These are phyloP conservation scores for Notiomystis cincta DNA, from an alignment of 2,113 vertebrate genomes.

Conservation along the genomic window DNA sequence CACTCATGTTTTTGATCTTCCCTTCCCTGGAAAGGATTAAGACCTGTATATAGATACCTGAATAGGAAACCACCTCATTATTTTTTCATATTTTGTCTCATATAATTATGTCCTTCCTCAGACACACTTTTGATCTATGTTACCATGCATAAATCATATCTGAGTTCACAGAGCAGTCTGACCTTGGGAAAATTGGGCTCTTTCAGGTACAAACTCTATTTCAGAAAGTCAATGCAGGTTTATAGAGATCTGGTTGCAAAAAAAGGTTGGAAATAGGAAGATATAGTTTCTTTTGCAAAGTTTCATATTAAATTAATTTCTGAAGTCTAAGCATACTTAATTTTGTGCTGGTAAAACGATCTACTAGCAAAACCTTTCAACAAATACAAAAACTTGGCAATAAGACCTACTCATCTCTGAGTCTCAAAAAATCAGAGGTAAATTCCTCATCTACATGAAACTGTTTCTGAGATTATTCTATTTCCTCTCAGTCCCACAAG, in stretches of 20 bases:
- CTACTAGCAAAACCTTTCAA: not conserved
- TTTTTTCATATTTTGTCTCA: constrained; percentile 42
- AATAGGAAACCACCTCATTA: not conserved
- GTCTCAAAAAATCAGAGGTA: not conserved
- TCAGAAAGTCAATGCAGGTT: not conserved
- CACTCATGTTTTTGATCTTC: not conserved
- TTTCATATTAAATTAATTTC: not conserved
- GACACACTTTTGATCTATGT: constrained; percentile 39
- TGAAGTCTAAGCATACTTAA: not conserved
- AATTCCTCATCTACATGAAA: not conserved
- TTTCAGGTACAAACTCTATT: not conserved
- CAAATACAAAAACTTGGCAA: not conserved
- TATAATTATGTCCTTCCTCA: constrained; percentile 13
- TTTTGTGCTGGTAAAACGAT: not conserved
- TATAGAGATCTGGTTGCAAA: not conserved
- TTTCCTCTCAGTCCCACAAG: not conserved
- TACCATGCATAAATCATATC: constrained; percentile 40
- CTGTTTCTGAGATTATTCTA: not conserved
- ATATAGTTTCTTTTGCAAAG: not conserved
- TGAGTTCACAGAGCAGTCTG: constrained; percentile 1
- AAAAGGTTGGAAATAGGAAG: not conserved
- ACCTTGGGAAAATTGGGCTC: constrained; percentile 33
- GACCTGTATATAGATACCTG: not conserved
- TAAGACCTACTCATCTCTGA: not conserved
- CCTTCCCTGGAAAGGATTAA: not conserved